Evolutionary conservation across 2,888 invertebrate species (phyloP).

Genomic region (Phorcus lineatus): DNA sequence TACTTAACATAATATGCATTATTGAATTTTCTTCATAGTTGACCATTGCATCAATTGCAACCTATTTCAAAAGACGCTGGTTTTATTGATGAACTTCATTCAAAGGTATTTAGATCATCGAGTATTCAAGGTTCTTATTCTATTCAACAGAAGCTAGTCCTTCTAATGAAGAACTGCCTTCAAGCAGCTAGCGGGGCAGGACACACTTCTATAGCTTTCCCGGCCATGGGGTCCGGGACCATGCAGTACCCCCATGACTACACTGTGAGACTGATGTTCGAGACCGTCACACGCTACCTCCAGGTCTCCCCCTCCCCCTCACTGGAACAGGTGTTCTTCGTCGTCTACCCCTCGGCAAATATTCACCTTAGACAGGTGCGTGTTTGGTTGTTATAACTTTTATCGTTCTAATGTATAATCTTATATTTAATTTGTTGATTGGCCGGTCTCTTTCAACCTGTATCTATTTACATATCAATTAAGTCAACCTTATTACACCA

Average conservation of each 20-base stretch:
- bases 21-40: too few relatives aligned
- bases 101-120: not conserved
- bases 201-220: slow-evolving; percentile 21
- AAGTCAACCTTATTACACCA: too few relatives aligned
- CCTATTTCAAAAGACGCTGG: too few relatives aligned
- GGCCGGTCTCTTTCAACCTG: too few relatives aligned
- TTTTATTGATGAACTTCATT: too few relatives aligned
- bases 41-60: too few relatives aligned
- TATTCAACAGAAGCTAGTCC: not conserved
- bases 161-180: not conserved
- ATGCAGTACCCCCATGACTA: slow-evolving; percentile 12
- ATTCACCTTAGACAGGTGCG: not conserved
- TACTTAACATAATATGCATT: too few relatives aligned
- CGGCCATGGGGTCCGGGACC: slow-evolving; percentile 26
- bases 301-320: not conserved
- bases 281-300: not conserved
- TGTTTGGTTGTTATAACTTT: too few relatives aligned
- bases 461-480: too few relatives aligned
- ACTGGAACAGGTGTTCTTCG: not conserved
- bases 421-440: too few relatives aligned
- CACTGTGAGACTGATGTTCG: not conserved
- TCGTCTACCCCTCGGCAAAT: not conserved
- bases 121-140: too few relatives aligned
- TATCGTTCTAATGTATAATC: too few relatives aligned
- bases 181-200: not conserved